Conservation (phyloP, 1,140 invertebrate species). For the Eumaeus atala region DNA sequence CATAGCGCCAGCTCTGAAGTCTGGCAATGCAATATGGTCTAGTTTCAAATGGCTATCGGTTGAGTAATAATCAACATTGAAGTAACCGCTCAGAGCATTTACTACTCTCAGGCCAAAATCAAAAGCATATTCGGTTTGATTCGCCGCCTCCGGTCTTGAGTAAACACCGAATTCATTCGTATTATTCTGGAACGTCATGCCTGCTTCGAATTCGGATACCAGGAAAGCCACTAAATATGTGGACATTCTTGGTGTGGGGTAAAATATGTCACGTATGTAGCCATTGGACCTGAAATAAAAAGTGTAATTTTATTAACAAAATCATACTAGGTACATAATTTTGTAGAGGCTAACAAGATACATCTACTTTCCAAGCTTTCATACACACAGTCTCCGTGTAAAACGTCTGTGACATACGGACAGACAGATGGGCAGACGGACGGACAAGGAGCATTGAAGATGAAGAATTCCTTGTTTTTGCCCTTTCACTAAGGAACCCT, state of each 20-base stretch:
- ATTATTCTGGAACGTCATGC: conserved; percentile 23
- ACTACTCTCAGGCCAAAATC: conserved; percentile 66
- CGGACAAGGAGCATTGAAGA: not conserved
- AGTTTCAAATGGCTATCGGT: conserved; percentile 64
- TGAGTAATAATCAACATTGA: conserved; percentile 56
- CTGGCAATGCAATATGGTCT: conserved; percentile 81
- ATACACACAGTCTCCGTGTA: too few relatives aligned
- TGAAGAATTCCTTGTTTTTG: not conserved
- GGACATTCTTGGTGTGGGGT: conserved; percentile 85
- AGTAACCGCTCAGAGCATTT: conserved; percentile 51
- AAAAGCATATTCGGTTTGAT: conserved; percentile 72
- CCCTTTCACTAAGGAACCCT: not conserved
- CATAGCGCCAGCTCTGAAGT: conserved; percentile 81
- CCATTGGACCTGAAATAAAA: conserved; percentile 47
- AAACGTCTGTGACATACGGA: too few relatives aligned
- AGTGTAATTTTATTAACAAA: too few relatives aligned
- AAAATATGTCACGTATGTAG: conserved; percentile 72
- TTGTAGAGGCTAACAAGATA: too few relatives aligned
- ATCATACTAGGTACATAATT: too few relatives aligned
- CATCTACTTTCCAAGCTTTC: too few relatives aligned
- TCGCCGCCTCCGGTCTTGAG: conserved; percentile 80
- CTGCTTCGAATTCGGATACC: conserved; percentile 71
- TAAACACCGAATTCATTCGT: conserved; percentile 79
- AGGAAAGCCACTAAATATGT: conserved; percentile 89
- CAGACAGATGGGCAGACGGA: too few relatives aligned